phyloP scores from a whole-genome alignment of 2,113 vertebrate species.

The Hydrochoerus hydrochaeris region DNA sequence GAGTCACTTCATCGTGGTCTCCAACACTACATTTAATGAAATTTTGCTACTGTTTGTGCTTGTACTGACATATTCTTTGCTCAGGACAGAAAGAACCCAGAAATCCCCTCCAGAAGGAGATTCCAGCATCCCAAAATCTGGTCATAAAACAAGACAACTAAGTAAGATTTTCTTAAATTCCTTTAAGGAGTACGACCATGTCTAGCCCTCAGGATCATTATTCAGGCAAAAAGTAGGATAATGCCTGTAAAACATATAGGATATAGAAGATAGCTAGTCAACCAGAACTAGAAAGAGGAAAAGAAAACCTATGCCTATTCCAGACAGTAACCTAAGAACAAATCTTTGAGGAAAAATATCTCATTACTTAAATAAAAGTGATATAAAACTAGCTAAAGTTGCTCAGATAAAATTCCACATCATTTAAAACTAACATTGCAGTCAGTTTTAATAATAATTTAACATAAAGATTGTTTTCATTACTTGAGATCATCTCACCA shows the following conservation, averaged over 20 bases:
- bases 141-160: neutral
- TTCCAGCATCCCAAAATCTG: neutral
- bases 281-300: neutral
- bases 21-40: neutral
- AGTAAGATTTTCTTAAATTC: neutral
- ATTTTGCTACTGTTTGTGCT: neutral
- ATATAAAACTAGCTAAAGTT: neutral
- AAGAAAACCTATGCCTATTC: neutral
- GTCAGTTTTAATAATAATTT: neutral
- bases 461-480: neutral
- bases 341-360: neutral
- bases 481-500: neutral
- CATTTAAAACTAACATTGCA: neutral
- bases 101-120: neutral
- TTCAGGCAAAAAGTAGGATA: neutral
- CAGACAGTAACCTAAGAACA: neutral
- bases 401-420: neutral
- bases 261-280: neutral
- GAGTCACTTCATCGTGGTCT: too few relatives aligned
- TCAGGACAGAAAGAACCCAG: neutral
- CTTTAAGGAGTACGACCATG: neutral
- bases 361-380: slow-evolving; percentile 4
- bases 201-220: neutral
- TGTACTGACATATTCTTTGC: neutral
- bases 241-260: neutral